A percentile compares a stretch with the other conserved stretches of the same genome.
Evolutionary conservation across 2,888 invertebrate genomes (phyloP).

Genomic region (Rhagonycha fulva): DNA sequence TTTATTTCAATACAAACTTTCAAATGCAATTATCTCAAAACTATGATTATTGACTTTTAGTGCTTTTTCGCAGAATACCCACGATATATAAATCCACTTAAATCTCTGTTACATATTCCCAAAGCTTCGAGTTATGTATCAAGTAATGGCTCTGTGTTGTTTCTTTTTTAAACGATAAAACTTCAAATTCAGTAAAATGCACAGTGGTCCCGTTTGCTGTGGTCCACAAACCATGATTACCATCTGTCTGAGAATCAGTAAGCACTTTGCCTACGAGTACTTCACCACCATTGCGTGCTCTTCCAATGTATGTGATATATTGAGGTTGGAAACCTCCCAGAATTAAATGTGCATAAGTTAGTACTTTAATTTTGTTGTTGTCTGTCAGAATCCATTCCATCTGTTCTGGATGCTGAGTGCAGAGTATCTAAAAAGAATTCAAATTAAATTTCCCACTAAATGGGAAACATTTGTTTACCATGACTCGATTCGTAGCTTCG

Average conservation of each 20-base stretch:
- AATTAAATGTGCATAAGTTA: conserved; percentile 7
- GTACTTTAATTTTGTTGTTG: background rate
- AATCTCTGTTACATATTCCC: too few relatives aligned
- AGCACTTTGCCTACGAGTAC: background rate
- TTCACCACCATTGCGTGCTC: background rate
- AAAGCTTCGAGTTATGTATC: background rate
- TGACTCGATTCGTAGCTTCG: background rate
- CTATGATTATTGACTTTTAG: too few relatives aligned
- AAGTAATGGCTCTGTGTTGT: background rate
- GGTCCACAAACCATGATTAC: background rate
- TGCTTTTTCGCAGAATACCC: too few relatives aligned
- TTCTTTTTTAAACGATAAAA: background rate
- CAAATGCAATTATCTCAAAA: too few relatives aligned
- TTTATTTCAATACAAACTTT: too few relatives aligned
- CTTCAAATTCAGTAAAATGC: background rate
- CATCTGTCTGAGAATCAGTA: background rate
- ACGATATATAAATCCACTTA: too few relatives aligned
- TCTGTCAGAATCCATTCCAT: conserved; percentile 20
- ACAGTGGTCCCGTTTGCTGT: background rate
- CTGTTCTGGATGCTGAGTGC: conserved; percentile 15
- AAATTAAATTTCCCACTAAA: background rate
- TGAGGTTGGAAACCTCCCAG: conserved; percentile 10
- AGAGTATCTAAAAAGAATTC: conserved; percentile 13
- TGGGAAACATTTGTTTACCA: background rate
- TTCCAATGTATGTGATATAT: conserved; percentile 13